phyloP scores from a whole-genome alignment of 2,888 invertebrate genomes.

The Pammene fasciana region DNA sequence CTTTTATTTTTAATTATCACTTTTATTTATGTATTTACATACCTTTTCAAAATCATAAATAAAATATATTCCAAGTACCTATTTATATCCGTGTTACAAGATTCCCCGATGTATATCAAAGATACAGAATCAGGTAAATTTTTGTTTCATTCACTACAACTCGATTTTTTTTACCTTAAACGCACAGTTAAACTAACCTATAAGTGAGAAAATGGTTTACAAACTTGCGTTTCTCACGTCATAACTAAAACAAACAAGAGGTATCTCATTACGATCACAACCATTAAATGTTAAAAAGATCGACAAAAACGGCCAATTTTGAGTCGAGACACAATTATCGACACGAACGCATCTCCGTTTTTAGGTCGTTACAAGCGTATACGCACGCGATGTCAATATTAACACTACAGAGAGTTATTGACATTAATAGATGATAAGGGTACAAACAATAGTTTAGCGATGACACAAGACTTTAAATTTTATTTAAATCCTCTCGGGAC shows the following conservation, averaged over 20 bases:
- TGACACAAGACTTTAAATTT: neutral
- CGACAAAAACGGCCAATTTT: slow-evolving; percentile 44
- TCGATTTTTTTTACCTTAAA: neutral
- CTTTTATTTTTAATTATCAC: too few relatives aligned
- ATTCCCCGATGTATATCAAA: too few relatives aligned
- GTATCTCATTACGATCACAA: slow-evolving; percentile 34
- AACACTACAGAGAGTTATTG: slow-evolving; percentile 4
- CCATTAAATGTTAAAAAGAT: slow-evolving; percentile 35
- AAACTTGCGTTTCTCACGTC: slow-evolving; percentile 28
- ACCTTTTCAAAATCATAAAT: too few relatives aligned
- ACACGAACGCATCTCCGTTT: slow-evolving; percentile 50
- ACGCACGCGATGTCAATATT: slow-evolving; percentile 42
- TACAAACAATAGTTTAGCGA: neutral
- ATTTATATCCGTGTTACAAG: too few relatives aligned
- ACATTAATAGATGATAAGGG: slow-evolving; percentile 12
- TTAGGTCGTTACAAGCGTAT: slow-evolving; percentile 46
- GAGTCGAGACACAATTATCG: slow-evolving; percentile 46
- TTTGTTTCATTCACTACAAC: too few relatives aligned
- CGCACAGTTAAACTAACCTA: neutral
- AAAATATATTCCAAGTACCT: too few relatives aligned
- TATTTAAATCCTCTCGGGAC: neutral
- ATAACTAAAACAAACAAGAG: slow-evolving; percentile 28
- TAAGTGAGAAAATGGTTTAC: neutral
- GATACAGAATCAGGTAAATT: too few relatives aligned
- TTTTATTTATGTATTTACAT: too few relatives aligned